Conservation (phyloP, 1,140 invertebrate species). For the Rhopalosiphum padi region DNA sequence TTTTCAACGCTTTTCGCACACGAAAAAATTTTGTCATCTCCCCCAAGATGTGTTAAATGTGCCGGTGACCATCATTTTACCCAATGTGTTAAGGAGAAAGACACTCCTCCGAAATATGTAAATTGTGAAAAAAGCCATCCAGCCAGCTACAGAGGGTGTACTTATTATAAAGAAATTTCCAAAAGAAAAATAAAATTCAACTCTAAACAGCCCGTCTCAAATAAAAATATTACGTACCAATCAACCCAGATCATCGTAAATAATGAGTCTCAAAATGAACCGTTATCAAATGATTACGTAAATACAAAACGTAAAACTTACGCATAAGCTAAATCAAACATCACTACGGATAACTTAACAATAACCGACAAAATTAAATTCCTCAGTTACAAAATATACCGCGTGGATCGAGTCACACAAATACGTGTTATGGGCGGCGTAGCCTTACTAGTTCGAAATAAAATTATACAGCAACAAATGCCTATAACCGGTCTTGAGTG, state of each 20-base stretch:
- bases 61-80: not conserved
- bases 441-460: not conserved
- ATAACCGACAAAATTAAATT: not conserved
- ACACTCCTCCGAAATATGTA: too few relatives aligned
- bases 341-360: not conserved
- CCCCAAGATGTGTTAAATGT: not conserved
- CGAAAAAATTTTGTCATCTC: not conserved
- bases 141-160: too few relatives aligned
- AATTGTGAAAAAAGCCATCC: too few relatives aligned
- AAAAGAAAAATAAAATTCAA: too few relatives aligned
- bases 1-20: not conserved
- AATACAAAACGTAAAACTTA: too few relatives aligned
- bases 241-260: too few relatives aligned
- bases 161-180: too few relatives aligned
- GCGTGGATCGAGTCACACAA: not conserved
- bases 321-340: not conserved
- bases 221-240: too few relatives aligned
- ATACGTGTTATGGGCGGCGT: not conserved
- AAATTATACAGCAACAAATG: not conserved
- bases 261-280: too few relatives aligned
- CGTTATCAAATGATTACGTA: too few relatives aligned
- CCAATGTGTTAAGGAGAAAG: not conserved
- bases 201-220: too few relatives aligned
- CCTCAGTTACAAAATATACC: not conserved
- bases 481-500: not conserved